phyloP scores from a whole-genome alignment of 2,797 vertebrate genomes.

The Halcyon chelicuti region DNA sequence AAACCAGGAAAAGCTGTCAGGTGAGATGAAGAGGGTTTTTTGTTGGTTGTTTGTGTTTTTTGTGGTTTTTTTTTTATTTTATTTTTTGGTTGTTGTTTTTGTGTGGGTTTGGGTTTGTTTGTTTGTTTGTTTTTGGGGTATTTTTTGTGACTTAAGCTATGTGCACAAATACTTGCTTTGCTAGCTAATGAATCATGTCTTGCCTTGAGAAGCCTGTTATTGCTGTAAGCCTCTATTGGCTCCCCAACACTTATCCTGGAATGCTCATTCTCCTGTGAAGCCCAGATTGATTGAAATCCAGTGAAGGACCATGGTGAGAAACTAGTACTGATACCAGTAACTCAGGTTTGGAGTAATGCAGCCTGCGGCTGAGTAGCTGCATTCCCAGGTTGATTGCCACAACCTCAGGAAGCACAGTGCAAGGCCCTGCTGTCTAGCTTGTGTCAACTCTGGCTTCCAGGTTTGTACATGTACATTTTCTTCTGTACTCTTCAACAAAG shows the following conservation, averaged over 20 bases:
- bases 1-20: background rate
- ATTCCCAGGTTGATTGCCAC: background rate
- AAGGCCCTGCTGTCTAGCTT: background rate
- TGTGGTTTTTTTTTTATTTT: too few species aligned
- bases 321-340: background rate
- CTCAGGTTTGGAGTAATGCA: background rate
- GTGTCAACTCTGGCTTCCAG: background rate
- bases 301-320: background rate
- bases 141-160: background rate
- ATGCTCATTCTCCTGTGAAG: background rate
- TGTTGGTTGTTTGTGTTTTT: too few species aligned
- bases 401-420: background rate
- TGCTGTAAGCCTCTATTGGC: background rate
- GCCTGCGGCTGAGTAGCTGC: background rate
- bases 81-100: too few species aligned
- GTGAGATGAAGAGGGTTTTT: background rate
- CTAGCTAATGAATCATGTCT: background rate
- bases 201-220: background rate
- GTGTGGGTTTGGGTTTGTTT: background rate
- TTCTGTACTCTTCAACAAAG: background rate
- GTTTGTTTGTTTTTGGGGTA: background rate
- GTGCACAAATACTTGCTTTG: background rate
- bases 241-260: background rate
- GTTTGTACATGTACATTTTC: rapidly evolving
- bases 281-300: background rate